These are phyloP conservation scores for Sparidentex hasta DNA, from an alignment of 2,797 vertebrate species.

Conservation along the genomic window DNA sequence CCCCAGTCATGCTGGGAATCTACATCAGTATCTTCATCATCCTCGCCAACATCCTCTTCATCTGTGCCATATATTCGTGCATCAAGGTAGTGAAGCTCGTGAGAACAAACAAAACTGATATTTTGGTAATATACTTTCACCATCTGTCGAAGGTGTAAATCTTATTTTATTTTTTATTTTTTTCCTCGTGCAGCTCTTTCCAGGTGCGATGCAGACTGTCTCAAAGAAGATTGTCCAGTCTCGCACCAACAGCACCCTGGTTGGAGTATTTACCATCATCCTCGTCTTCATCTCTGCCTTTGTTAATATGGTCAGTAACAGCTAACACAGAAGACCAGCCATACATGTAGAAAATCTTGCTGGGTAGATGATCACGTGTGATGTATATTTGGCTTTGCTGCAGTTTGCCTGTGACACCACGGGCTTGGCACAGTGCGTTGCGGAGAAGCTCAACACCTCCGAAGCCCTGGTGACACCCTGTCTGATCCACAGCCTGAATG, in stretches of 20 bases:
- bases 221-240: slow-evolving; percentile 94
- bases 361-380: background rate
- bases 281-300: slow-evolving; percentile 94
- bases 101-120: background rate
- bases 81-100: slow-evolving; percentile 84
- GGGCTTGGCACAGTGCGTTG: slow-evolving; percentile 88
- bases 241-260: slow-evolving; percentile 91
- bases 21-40: slow-evolving; percentile 92
- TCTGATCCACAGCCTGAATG: slow-evolving; percentile 90
- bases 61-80: slow-evolving; percentile 94
- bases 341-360: background rate
- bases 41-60: slow-evolving; percentile 90
- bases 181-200: slow-evolving; percentile 87
- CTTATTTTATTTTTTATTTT: background rate
- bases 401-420: slow-evolving; percentile 94
- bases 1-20: slow-evolving; percentile 91
- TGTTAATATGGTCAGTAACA: slow-evolving; percentile 90
- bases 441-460: slow-evolving; percentile 89
- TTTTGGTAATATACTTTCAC: background rate
- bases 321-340: background rate
- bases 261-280: slow-evolving; percentile 92
- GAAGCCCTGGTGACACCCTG: slow-evolving; percentile 89
- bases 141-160: background rate
- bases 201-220: slow-evolving; percentile 88
- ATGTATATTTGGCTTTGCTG: slow-evolving; percentile 12